Evolutionary conservation across 2,113 vertebrate species (phyloP), one percentile per base, ranked within the genome.

Genomic region (Pelecanus crispus): DNA sequence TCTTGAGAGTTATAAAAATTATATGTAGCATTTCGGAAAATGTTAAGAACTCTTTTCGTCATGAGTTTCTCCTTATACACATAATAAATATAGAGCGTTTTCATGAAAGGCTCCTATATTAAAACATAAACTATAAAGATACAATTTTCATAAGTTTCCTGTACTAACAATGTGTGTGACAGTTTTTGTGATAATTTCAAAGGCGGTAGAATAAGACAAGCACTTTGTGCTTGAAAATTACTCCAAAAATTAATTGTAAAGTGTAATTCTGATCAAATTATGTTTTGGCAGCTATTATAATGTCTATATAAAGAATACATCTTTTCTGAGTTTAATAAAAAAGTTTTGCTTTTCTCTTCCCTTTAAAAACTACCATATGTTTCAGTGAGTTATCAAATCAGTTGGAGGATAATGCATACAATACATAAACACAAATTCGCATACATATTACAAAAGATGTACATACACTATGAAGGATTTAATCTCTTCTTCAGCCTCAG

Each of bases 1-100:
- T 96, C 91, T 89, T 82, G 82, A 95, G 53, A 70, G 56, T 94
- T 81, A 88, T 86, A 96, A 97, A 97, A 92, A 90, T 42, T 80
- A 81, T 34, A 86, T 19, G 56, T 29, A 88, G 52, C 44, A 44
- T 89, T 96, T 96, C 11, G 31, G 85, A 96, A 97, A 97, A 96
- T 80, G 21, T 81, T 86, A 94, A 63, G 49, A 79, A 92, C 38
- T 92, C 58, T 89, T 95, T 73, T 90, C 10, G 11, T 85, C 49
- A 74, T 17, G 9, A 79, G 45, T 91, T 95, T 92, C 81, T 94
- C 67, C 61, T 86, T 65, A 86, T 38, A 77, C 44, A 38, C 42
- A 67, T 75, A 89, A 91, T 44, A 81, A 97, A 86, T 61, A 82
- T 8, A 61, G 12, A 79, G 6, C 36, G n/a, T 6, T 61, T 71